Base-by-base conservation (phyloP, 2,113 vertebrate species). In the Trichomycterus rosablanca region DNA sequence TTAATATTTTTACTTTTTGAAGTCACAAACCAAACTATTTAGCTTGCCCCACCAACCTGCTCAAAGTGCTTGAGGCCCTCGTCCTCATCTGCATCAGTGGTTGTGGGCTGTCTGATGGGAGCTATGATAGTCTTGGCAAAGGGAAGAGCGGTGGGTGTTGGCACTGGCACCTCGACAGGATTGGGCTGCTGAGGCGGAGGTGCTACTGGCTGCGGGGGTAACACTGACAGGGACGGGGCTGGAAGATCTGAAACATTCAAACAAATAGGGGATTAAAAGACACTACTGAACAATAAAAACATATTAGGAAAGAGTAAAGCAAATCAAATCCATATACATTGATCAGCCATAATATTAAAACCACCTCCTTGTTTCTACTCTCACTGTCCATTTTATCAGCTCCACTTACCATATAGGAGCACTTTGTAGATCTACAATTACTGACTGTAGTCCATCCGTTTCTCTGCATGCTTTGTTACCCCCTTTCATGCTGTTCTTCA, bases 21-120 rank as follows among this genome's bases (percentile, higher is more conserved):
- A n/a, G n/a, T n/a, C n/a, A n/a, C n/a, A n/a, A n/a, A n/a, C n/a
- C n/a, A n/a, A n/a, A n/a, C n/a, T n/a, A n/a, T n/a, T n/a, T n/a
- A n/a, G n/a, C n/a, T n/a, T 35, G 1, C 4, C 18, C 14, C 35
- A 45, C 43, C 24, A 76, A 96, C 97, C 91, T 93, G 97, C 53
- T 99, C 95, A 83, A 99, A 89, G 75, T 97, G 92, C 81, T 97
- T 97, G 55, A 99, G 89, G 60, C 97, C 91, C 73, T 98, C 95
- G 61, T 99, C 95, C 77, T 99, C 96, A 83, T 98, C 95, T 26
- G 90, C 80, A 61, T 96, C 66, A 40, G 5, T 20, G 61, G 58
- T 18, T 16, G 67, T 61, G 24, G 79, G 70, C 63, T 81, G 72
- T 45, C 78, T 49, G 20, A 84, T 77, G 22, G 78, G 70, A 44